A percentile compares a stretch with the other conserved stretches of the same genome.
Conservation (phyloP, 2,797 vertebrate species). For the Tapera naevia region DNA sequence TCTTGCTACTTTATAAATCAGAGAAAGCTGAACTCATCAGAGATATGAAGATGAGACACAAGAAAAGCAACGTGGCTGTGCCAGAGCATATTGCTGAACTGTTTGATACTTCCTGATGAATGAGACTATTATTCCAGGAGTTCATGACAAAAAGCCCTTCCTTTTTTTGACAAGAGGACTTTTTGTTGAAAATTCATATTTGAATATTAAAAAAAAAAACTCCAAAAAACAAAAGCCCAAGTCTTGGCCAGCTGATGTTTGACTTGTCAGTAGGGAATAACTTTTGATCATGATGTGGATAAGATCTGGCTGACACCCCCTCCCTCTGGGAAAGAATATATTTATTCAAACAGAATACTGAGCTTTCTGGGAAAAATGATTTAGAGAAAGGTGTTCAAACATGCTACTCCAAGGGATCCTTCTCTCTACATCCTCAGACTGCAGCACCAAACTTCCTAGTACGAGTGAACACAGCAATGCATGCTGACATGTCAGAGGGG, state of each 20-base stretch:
- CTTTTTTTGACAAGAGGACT: slow-evolving; percentile 1
- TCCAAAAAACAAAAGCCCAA: not conserved
- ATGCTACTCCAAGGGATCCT: not conserved
- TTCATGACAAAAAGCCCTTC: slow-evolving; percentile 19
- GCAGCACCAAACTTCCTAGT: not conserved
- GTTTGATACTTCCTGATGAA: not conserved
- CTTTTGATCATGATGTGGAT: slow-evolving; percentile 20
- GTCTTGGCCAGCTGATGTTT: not conserved
- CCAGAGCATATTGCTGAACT: not conserved
- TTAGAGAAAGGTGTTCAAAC: not conserved
- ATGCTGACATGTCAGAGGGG: not conserved
- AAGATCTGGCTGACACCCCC: slow-evolving; percentile 15
- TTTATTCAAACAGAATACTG: slow-evolving; percentile 16
- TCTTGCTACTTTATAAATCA: not conserved
- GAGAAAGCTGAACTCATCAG: not conserved
- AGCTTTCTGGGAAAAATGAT: slow-evolving; percentile 1
- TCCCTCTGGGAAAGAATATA: not conserved
- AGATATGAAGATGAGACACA: slow-evolving; percentile 8
- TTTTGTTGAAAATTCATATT: slow-evolving; percentile 23
- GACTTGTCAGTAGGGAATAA: slow-evolving; percentile 14
- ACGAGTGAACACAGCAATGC: not conserved
- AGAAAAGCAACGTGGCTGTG: not conserved
- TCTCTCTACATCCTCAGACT: not conserved
- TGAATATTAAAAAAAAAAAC: not conserved
- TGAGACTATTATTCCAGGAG: slow-evolving; percentile 20